Evolutionary conservation across 2,888 invertebrate species (phyloP).

Genomic region (Physocephala rufipes): DNA sequence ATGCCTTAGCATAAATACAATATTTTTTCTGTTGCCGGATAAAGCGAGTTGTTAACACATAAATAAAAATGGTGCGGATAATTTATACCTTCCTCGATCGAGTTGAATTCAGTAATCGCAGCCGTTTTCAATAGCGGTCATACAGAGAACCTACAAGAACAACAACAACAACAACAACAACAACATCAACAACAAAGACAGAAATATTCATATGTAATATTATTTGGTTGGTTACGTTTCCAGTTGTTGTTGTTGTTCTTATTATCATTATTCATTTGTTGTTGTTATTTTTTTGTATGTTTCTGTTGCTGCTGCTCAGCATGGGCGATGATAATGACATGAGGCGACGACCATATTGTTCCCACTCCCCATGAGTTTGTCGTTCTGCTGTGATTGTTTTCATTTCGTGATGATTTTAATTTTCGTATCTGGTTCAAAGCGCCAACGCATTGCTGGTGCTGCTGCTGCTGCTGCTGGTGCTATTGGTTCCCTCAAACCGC

Average conservation of each 20-base stretch:
- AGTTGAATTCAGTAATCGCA: background rate
- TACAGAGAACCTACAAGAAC: background rate
- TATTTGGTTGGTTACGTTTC: background rate
- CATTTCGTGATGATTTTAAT: constrained; percentile 21
- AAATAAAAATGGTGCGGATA: constrained; percentile 43
- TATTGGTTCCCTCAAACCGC: constrained; percentile 13
- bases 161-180: too few relatives aligned
- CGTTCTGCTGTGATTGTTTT: constrained; percentile 43
- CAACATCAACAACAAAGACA: too few relatives aligned
- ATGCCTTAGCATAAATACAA: background rate
- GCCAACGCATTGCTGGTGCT: constrained; percentile 2
- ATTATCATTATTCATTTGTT: background rate
- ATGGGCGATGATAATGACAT: constrained; percentile 38
- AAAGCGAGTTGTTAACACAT: constrained; percentile 39
- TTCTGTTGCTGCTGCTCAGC: constrained; percentile 14
- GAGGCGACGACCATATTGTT: constrained; percentile 33
- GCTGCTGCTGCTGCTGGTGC: background rate
- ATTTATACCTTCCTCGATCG: constrained; percentile 42
- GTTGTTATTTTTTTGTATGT: background rate
- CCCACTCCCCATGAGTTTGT: constrained; percentile 40
- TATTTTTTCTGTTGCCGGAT: constrained; percentile 21
- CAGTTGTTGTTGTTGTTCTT: background rate
- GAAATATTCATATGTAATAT: background rate
- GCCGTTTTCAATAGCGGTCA: constrained; percentile 15
- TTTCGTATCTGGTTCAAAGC: constrained; percentile 5